Evolutionary conservation across 2,888 invertebrate species (phyloP).

Genomic region (Trilocha varians): DNA sequence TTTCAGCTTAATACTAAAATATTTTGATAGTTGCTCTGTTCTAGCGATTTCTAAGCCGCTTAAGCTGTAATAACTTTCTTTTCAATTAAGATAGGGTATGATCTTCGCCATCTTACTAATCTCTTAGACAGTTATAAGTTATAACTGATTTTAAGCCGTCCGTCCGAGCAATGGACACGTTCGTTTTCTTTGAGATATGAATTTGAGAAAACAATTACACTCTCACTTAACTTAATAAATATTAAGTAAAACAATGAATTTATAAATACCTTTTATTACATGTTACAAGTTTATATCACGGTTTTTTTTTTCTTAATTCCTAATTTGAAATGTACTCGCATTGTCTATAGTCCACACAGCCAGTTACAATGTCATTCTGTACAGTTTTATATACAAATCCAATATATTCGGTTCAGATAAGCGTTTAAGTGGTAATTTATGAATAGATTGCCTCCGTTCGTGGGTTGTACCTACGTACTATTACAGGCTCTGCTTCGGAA

Average conservation of each 20-base stretch:
- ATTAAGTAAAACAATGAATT: no score
- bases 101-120: constrained; percentile 11
- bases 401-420: neutral
- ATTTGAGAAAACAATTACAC: neutral
- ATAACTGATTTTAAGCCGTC: constrained; percentile 6
- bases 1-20: no score
- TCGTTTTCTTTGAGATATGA: no score
- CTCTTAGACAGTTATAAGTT: constrained; percentile 16
- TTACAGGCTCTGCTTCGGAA: constrained; percentile 28
- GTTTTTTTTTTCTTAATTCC: no score
- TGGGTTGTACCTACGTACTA: constrained; percentile 23
- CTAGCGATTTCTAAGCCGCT: no score
- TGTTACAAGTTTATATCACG: no score
- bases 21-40: no score
- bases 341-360: no score
- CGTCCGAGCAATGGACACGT: neutral
- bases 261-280: no score
- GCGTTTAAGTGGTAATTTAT: constrained; percentile 27
- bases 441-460: constrained; percentile 28
- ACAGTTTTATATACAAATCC: constrained; percentile 5
- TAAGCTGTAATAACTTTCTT: constrained; percentile 10
- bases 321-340: no score
- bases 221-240: no score
- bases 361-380: no score
- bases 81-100: constrained; percentile 16